Conservation (phyloP, 2,113 vertebrate species). For the Clarias macrocephalus region DNA sequence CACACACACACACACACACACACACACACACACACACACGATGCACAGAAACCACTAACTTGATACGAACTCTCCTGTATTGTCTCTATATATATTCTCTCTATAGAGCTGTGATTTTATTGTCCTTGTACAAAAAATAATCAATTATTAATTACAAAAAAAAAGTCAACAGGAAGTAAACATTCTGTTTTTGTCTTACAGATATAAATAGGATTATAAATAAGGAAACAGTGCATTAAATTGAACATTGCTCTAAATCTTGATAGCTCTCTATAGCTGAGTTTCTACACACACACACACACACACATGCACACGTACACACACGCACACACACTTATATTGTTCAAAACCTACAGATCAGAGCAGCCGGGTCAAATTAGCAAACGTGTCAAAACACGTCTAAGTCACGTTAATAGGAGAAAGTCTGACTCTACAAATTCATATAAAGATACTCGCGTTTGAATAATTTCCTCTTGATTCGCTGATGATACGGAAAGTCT, state of each 20-base stretch:
- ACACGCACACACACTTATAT: not conserved
- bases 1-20: slow-evolving; percentile 2
- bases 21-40: too few relatives aligned
- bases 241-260: not conserved
- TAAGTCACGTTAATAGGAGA: not conserved
- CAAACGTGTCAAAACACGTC: slow-evolving; percentile 4
- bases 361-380: not conserved
- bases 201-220: not conserved
- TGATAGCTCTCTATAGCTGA: not conserved
- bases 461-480: not conserved
- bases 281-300: not conserved
- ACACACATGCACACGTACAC: not conserved
- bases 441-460: not conserved
- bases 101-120: not conserved
- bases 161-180: slow-evolving; percentile 16
- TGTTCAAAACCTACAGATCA: not conserved
- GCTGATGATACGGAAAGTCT: not conserved
- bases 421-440: not conserved
- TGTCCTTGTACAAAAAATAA: slow-evolving; percentile 1
- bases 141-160: not conserved
- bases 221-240: slow-evolving; percentile 12
- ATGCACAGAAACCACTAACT: not conserved
- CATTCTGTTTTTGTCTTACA: slow-evolving; percentile 7
- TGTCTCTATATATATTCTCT: not conserved
- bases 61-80: not conserved